Base-by-base conservation (phyloP, 2,888 invertebrate species). In the Lamellibrachia satsuma region DNA sequence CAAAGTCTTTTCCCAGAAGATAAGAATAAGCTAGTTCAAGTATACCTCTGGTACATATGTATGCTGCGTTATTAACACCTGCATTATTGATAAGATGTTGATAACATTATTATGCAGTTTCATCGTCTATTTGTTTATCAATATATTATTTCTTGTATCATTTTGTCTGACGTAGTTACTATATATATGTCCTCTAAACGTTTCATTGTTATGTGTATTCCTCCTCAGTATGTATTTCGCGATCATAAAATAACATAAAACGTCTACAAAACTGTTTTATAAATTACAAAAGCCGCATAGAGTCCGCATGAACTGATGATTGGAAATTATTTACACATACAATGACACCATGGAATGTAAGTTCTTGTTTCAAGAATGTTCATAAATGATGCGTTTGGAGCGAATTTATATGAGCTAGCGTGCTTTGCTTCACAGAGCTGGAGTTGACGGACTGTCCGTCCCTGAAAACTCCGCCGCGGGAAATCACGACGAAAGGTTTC, bases 381-480 rank as follows among this genome's bases (percentile, higher is more conserved):
- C 60, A 60, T 60, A 7, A 15, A 60, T 60, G 39, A 39, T 39
- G 60, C 22, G 60, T 60, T 60, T 60, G 9, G 60, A 60, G 22
- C 60, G 11, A 60, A 15, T 4, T 4, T 15, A 60, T 7, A 60
- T 15, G 22, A 60, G 75, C n/a, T 75, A 15, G 15, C 22, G 3
- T 75, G 6, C n/a, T n/a, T 11, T 22, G 15, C 75, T 75, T 90
- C 92, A n/a, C 93, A 94, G 94, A 91, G 90, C 91, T 96, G 39
- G 93, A 94, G 90, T 93, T 96, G 92, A 94, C 93, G 27, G 95
- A 95, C 27, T 96, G 96, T 93, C 93, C 94, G 0, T 94, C 94
- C 2, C 92, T 96, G 93, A 96, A 95, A 93, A 96, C 96, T 0
- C 96, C 96, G n/a, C 96, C 96, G 0, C 95, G 95, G 75, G 96